phyloP scores from a whole-genome alignment of 2,113 vertebrate genomes.

The Paedocypris sp. region DNA sequence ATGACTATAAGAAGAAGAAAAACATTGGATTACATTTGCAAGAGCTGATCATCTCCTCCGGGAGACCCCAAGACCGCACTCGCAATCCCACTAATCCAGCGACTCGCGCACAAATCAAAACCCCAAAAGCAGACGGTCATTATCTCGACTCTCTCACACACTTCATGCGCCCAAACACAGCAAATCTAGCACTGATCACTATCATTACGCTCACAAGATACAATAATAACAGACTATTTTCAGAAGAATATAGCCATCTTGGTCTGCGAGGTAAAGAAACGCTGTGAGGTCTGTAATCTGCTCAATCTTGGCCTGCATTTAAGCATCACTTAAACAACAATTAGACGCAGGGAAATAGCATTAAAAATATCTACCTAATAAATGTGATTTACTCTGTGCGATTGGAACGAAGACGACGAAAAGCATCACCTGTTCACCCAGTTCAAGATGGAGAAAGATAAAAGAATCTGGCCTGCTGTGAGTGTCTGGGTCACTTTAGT shows the following conservation, averaged over 20 bases:
- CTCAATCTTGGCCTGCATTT: slow-evolving; percentile 16
- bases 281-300: slow-evolving; percentile 30
- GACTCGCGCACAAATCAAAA: neutral
- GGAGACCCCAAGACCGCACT: neutral
- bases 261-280: slow-evolving; percentile 13
- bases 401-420: neutral
- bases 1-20: too few relatives aligned
- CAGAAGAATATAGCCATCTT: slow-evolving; percentile 39
- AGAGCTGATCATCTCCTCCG: too few relatives aligned
- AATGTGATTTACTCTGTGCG: neutral
- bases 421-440: neutral
- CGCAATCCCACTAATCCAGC: slow-evolving; percentile 10
- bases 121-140: slow-evolving; percentile 21
- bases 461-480: neutral
- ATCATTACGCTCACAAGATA: slow-evolving; percentile 11
- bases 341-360: neutral
- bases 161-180: neutral
- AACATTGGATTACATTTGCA: too few relatives aligned
- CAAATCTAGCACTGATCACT: slow-evolving; percentile 19
- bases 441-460: neutral
- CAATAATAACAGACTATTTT: slow-evolving; percentile 20
- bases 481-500: neutral
- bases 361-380: neutral
- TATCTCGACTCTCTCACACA: slow-evolving; percentile 10
- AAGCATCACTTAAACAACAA: neutral